Evolutionary conservation across 2,113 vertebrate genomes (phyloP).

Genomic region (Canis aureus): DNA sequence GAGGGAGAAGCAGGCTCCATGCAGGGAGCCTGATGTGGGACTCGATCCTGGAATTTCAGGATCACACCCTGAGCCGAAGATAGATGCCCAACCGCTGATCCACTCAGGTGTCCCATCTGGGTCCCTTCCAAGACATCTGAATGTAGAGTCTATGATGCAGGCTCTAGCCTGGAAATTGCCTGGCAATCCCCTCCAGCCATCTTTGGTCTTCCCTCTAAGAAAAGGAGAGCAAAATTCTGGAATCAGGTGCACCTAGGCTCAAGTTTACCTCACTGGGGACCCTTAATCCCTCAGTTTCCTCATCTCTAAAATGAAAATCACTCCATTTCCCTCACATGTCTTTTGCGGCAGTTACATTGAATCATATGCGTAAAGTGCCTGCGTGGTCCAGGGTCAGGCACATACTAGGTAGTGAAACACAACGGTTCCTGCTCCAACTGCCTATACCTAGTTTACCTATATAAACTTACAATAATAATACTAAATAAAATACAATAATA

Average conservation of each 20-base stretch:
- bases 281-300: neutral
- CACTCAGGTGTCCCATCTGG: neutral
- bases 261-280: neutral
- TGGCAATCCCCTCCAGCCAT: neutral
- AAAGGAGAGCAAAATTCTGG: constrained; percentile 14
- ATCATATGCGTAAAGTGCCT: neutral
- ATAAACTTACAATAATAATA: neutral
- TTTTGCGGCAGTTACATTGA: neutral
- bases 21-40: too few species aligned
- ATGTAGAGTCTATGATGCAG: neutral
- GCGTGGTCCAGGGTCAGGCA: neutral
- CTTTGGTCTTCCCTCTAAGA: neutral
- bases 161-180: neutral
- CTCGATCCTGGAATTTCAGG: too few species aligned
- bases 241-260: neutral
- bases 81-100: too few species aligned
- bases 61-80: too few species aligned
- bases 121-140: neutral
- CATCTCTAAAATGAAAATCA: constrained; percentile 13
- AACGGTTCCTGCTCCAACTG: neutral
- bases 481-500: neutral
- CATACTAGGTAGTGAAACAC: neutral
- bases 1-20: too few species aligned
- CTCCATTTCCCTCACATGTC: neutral
- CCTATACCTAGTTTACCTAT: neutral